Evolutionary conservation across 2,113 vertebrate genomes (phyloP).

Genomic region (Anarhynchus alexandrinus): DNA sequence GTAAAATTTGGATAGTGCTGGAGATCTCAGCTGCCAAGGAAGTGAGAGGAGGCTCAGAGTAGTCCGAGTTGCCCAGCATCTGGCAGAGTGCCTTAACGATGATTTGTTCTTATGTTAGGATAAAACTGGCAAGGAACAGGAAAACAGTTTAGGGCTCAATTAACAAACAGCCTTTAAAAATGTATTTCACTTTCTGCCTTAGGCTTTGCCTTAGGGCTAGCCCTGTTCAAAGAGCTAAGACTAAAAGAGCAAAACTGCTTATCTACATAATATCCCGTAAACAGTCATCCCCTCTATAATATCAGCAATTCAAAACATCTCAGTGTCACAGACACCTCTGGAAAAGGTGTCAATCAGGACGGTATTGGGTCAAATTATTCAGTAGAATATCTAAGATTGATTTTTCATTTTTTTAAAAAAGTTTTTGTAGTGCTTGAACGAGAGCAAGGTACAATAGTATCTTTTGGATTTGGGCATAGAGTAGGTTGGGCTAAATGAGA

Average conservation of each 20-base stretch:
- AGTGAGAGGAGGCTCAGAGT: background rate
- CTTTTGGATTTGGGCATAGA: background rate
- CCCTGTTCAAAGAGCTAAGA: conserved; percentile 3
- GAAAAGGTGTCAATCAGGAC: background rate
- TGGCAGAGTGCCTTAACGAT: conserved; percentile 11
- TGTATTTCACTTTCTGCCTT: conserved; percentile 42
- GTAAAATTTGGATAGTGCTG: background rate
- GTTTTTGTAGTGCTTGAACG: background rate
- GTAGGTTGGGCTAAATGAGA: background rate
- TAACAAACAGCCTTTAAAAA: conserved; percentile 54
- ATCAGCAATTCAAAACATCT: background rate
- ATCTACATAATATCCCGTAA: background rate
- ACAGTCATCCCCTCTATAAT: background rate
- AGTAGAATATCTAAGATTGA: background rate
- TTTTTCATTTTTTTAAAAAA: background rate
- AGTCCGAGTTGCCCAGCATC: background rate
- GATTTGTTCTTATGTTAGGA: conserved; percentile 40
- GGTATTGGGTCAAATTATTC: background rate
- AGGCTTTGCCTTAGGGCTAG: conserved; percentile 49
- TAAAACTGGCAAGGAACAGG: conserved; percentile 27
- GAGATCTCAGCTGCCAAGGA: background rate
- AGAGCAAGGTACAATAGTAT: background rate
- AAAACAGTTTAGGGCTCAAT: conserved; percentile 47
- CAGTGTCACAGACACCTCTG: background rate
- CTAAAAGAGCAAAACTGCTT: conserved; percentile 4